phyloP scores from a whole-genome alignment of 2,113 vertebrate genomes.

The Hemibagrus wyckioides region DNA sequence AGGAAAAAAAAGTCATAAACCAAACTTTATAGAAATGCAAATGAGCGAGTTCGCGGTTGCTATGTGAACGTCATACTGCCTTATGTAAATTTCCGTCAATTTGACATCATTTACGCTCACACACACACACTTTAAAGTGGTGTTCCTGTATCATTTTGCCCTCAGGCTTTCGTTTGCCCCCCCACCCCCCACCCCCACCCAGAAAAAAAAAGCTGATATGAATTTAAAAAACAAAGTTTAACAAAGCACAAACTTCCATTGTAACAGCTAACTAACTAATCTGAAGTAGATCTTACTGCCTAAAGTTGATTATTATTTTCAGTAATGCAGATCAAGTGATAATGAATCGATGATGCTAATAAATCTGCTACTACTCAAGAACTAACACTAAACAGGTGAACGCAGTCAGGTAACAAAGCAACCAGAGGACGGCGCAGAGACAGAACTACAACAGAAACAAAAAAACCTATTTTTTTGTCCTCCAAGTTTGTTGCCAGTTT shows the following conservation, averaged over 20 bases:
- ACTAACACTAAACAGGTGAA: not conserved
- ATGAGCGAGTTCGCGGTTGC: not conserved
- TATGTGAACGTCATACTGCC: not conserved
- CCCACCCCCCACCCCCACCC: too few species aligned
- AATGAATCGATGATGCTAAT: not conserved
- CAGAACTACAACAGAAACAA: not conserved
- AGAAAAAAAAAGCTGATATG: not conserved
- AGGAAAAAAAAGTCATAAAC: not conserved
- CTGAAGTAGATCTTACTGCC: too few species aligned
- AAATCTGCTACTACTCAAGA: not conserved
- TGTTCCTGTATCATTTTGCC: not conserved
- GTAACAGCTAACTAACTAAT: too few species aligned
- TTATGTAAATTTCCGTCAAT: not conserved
- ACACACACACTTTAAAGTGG: not conserved
- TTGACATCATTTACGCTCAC: not conserved
- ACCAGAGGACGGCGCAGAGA: not conserved
- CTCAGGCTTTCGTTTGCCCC: not conserved
- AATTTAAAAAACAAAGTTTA: not conserved
- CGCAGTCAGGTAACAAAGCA: not conserved
- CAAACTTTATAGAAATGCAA: not conserved
- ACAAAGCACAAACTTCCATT: too few species aligned
- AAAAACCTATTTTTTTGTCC: not conserved
- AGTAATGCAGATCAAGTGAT: too few species aligned
- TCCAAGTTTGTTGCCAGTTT: not conserved
- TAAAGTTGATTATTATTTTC: too few species aligned